phyloP scores from a whole-genome alignment of 2,888 invertebrate species.

The Himalopsyche anomala region DNA sequence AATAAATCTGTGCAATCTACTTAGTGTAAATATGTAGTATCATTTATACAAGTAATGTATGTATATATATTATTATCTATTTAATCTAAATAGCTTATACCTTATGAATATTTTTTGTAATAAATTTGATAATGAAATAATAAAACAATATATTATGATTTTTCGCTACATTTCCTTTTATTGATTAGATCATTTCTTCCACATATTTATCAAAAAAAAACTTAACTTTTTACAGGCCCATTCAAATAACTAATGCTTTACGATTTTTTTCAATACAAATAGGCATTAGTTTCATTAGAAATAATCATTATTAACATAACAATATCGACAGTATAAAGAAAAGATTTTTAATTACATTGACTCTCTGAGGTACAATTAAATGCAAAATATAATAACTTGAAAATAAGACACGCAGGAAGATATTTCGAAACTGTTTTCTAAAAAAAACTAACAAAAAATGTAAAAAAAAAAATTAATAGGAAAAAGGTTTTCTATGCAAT shows the following conservation, averaged over 20 bases:
- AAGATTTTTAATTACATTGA: too few species aligned
- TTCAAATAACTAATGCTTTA: neutral
- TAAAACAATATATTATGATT: conserved; percentile 4
- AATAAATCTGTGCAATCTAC: conserved; percentile 27
- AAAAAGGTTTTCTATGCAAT: too few species aligned
- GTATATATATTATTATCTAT: neutral
- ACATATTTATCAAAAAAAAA: neutral
- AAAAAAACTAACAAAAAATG: too few species aligned
- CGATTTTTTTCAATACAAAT: too few species aligned
- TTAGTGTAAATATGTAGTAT: neutral
- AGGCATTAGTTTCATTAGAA: too few species aligned
- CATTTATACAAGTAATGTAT: neutral
- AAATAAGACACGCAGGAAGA: too few species aligned
- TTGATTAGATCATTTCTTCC: conserved; percentile 3
- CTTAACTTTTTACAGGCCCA: neutral
- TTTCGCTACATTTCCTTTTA: conserved; percentile 3
- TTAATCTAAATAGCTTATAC: neutral
- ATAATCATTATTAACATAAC: too few species aligned
- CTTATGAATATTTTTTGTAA: conserved; percentile 11
- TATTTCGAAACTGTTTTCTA: too few species aligned
- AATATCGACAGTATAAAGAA: too few species aligned
- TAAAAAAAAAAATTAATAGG: too few species aligned
- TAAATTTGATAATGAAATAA: neutral
- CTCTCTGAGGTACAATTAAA: too few species aligned
- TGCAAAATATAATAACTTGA: too few species aligned